Base-by-base conservation (phyloP, 2,797 vertebrate genomes). In the Tiaroga cobitis region DNA sequence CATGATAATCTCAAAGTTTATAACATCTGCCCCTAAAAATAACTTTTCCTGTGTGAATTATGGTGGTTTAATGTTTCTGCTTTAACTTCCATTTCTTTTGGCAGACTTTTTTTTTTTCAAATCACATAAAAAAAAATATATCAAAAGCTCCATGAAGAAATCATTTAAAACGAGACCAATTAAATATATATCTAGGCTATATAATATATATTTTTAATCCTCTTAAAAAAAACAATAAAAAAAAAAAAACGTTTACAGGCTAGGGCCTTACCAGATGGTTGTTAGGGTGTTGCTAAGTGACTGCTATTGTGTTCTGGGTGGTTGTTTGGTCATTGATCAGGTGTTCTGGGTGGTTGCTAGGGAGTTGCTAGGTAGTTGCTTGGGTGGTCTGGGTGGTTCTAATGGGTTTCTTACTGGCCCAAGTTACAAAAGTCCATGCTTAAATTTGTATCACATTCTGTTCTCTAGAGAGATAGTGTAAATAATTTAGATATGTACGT, bases 1-100 rank as follows among this genome's bases (percentile, higher is more conserved):
- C 73, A 56, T 41, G 73, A n/a, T 84, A 56, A 78, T 43, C 51
- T 69, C 8, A 84, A 56, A 56, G 46, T 84, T 84, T 54, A 49
- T 49, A 77, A 41, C 73, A 19, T 84, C 73, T 77, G 61, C 46
- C 61, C 46, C 10, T 46, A 68, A 63, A 56, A 75, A 69, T 67
- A 39, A 72, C 76, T 79, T 29, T 49, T 63, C 41, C 15, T 76
- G 7, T 46, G 41, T 32, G 39, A 80, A 54, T 63, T 51, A 72
- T 46, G 37, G 69, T 21, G 39, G 61, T 43, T 82, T 75, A 83
- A 75, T 65, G 43, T 32, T 37, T 74, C 56, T 11, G 54, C 56
- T 74, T 29, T 74, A 34, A 63, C 61, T 49, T 49, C 26, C 1
- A 29, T 56, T 70, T 41, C n/a, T 82, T 43, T 72, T 74, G 49